A percentile compares a stretch with the other conserved stretches of the same genome.
phyloP scores from a whole-genome alignment of 2,797 vertebrate species.

The Pipistrellus pygmaeus region DNA sequence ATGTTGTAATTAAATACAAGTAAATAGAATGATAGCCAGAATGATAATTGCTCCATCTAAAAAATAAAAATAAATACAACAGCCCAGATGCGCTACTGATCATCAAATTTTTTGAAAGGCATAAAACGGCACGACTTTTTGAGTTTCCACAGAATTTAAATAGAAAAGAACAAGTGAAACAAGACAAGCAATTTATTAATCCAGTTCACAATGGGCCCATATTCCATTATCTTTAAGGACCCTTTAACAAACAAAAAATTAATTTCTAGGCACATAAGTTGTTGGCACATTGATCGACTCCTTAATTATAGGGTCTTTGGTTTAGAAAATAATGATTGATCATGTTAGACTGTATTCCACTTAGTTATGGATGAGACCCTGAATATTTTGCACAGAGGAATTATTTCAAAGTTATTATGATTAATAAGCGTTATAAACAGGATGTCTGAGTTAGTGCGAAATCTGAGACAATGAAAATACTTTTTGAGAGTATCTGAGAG shows the following conservation, averaged over 20 bases:
- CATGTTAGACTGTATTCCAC: constrained; percentile 75
- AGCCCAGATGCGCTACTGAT: too few relatives aligned
- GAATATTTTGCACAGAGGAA: constrained; percentile 78
- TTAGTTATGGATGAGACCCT: constrained; percentile 81
- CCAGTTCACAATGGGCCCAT: constrained; percentile 50
- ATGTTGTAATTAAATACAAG: neutral
- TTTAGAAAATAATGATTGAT: constrained; percentile 84
- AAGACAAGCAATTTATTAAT: constrained; percentile 69
- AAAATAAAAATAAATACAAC: too few relatives aligned
- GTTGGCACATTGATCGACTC: constrained; percentile 81
- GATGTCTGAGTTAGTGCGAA: constrained; percentile 77
- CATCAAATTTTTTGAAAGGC: neutral
- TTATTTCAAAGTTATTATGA: constrained; percentile 82
- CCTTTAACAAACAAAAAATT: constrained; percentile 83
- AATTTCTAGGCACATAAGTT: constrained; percentile 76
- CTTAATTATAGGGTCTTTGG: constrained; percentile 82
- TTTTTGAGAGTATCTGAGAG: constrained; percentile 64
- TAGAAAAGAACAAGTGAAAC: constrained; percentile 55
- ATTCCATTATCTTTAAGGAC: constrained; percentile 74
- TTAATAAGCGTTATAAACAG: constrained; percentile 79
- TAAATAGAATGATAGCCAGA: neutral
- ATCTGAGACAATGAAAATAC: constrained; percentile 72
- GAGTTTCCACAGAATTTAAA: constrained; percentile 61
- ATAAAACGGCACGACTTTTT: neutral
- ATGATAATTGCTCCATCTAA: neutral